A percentile compares a stretch with the other conserved stretches of the same genome.
These are phyloP conservation scores for Labia minor DNA, from an alignment of 2,888 invertebrate genomes.

Conservation along the genomic window DNA sequence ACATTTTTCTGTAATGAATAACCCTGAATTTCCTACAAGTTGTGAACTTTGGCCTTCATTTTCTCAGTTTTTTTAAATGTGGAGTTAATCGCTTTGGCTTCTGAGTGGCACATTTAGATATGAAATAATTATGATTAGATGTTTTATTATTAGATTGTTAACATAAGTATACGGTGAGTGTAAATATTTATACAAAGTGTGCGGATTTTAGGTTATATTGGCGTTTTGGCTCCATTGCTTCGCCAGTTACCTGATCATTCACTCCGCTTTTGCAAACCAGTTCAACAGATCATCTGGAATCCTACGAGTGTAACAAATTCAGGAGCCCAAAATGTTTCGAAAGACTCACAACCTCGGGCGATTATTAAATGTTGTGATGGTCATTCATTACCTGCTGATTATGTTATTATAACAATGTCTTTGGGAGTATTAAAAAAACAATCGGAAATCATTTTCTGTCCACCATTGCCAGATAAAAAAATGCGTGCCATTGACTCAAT, in stretches of 20 bases:
- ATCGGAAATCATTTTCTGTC: constrained; percentile 59
- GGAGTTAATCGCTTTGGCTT: too few relatives aligned
- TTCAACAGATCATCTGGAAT: constrained; percentile 17
- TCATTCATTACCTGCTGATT: constrained; percentile 57
- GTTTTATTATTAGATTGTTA: too few relatives aligned
- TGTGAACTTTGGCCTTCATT: too few relatives aligned
- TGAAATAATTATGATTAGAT: too few relatives aligned
- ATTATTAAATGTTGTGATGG: constrained; percentile 60
- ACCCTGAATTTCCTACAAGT: too few relatives aligned
- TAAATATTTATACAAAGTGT: too few relatives aligned
- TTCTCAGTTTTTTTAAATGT: too few relatives aligned
- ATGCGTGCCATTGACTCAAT: constrained; percentile 49
- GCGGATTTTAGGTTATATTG: constrained; percentile 47
- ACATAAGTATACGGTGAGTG: too few relatives aligned
- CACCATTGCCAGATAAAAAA: constrained; percentile 50
- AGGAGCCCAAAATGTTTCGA: not conserved
- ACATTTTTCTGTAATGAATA: too few relatives aligned
- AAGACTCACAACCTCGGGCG: constrained; percentile 42
- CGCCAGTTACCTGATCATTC: constrained; percentile 51
- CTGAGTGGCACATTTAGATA: too few relatives aligned
- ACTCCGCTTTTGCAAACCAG: constrained; percentile 22
- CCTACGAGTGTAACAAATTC: not conserved
- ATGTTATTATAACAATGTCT: constrained; percentile 65
- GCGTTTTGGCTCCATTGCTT: constrained; percentile 53
- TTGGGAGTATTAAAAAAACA: constrained; percentile 68